phyloP scores from a whole-genome alignment of 2,888 invertebrate species.

The Cheiracanthium punctorium region DNA sequence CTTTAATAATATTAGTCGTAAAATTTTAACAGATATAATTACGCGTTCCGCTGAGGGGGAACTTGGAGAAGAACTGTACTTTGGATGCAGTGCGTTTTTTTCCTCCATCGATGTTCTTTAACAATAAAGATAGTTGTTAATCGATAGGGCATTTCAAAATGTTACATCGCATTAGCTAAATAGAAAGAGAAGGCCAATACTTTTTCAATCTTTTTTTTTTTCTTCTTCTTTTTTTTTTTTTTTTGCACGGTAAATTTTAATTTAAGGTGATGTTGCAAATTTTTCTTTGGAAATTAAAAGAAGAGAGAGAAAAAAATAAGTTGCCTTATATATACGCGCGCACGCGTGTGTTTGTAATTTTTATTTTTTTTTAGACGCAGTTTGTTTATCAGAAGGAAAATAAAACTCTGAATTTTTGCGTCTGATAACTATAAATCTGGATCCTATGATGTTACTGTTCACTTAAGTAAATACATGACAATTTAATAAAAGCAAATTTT shows the following conservation, averaged over 20 bases:
- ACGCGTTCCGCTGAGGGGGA: slow-evolving; percentile 43
- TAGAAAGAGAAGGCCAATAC: not conserved
- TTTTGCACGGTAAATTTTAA: slow-evolving; percentile 70
- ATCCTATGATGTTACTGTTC: no score
- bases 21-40: slow-evolving; percentile 70
- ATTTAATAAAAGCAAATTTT: no score
- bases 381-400: no score
- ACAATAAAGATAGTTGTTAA: slow-evolving; percentile 62
- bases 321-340: no score
- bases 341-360: no score
- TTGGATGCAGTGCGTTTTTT: slow-evolving; percentile 34
- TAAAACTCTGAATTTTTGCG: no score
- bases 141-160: slow-evolving; percentile 49
- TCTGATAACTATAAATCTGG: no score
- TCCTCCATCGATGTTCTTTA: slow-evolving; percentile 45
- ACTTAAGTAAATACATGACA: no score
- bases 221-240: no score
- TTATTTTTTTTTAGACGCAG: no score
- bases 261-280: slow-evolving; percentile 35
- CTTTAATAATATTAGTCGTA: slow-evolving; percentile 69
- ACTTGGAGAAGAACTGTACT: slow-evolving; percentile 52
- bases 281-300: slow-evolving; percentile 37
- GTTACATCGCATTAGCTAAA: slow-evolving; percentile 52
- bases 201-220: slow-evolving; percentile 30
- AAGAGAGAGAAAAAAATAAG: no score